Evolutionary conservation across 2,888 invertebrate genomes (phyloP).

Genomic region (Bruchidius siliquastri): DNA sequence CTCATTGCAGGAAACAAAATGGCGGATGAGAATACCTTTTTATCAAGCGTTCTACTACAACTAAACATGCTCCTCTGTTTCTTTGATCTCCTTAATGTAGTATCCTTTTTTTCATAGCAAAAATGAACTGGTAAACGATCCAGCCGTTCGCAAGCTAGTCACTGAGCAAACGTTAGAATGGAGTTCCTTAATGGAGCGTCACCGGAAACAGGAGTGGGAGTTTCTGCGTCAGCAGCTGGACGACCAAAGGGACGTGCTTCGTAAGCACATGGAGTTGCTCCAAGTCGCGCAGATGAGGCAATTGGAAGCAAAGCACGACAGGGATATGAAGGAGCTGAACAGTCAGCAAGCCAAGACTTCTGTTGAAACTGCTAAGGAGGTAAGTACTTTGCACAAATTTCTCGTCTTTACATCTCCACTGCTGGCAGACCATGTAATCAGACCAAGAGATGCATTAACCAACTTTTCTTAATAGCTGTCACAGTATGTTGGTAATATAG

Average conservation of each 20-base stretch:
- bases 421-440: too few species aligned
- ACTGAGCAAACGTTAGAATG: conserved; percentile 91
- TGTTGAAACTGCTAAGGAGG: conserved; percentile 94
- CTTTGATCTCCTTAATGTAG: too few species aligned
- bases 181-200: conserved; percentile 84
- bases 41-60: too few species aligned
- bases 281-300: conserved; percentile 86
- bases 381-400: too few species aligned
- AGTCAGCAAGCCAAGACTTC: conserved; percentile 91
- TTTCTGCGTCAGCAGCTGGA: conserved; percentile 76
- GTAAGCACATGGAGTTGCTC: conserved; percentile 72
- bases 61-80: too few species aligned
- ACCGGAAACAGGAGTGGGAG: conserved; percentile 78
- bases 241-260: conserved; percentile 71
- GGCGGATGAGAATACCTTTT: too few species aligned
- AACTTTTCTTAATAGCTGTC: too few species aligned
- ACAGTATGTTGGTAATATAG: too few species aligned
- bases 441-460: too few species aligned
- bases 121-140: conserved; percentile 74
- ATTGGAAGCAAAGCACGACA: conserved; percentile 84
- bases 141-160: conserved; percentile 75
- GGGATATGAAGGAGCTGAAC: conserved; percentile 95
- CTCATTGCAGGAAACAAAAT: too few species aligned
- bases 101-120: conserved; percentile 53
- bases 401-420: too few species aligned